Evolutionary conservation across 2,113 vertebrate species (phyloP).

Genomic region (Phalacrocorax carbo): DNA sequence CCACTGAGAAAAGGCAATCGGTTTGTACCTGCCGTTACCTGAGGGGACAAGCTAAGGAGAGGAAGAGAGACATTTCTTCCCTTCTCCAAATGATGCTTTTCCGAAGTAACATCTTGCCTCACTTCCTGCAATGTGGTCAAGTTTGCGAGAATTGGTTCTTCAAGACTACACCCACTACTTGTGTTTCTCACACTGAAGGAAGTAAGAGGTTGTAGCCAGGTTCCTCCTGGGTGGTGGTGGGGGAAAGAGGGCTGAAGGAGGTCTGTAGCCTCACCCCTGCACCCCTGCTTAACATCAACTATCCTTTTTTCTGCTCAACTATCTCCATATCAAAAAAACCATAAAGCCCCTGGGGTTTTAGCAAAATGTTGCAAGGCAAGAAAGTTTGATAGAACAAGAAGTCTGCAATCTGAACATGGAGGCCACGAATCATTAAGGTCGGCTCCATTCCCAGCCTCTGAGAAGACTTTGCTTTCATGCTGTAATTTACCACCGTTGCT

Average conservation of each 20-base stretch:
- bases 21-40: background rate
- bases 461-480: background rate
- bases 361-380: background rate
- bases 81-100: background rate
- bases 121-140: background rate
- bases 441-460: background rate
- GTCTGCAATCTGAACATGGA: background rate
- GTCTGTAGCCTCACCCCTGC: background rate
- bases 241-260: background rate
- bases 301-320: background rate
- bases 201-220: background rate
- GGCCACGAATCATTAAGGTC: background rate
- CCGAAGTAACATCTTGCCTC: background rate
- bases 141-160: background rate
- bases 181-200: background rate
- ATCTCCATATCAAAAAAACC: background rate
- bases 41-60: background rate
- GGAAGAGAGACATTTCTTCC: background rate
- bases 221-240: background rate
- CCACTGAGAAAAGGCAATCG: background rate
- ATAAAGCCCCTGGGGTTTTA: background rate
- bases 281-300: background rate
- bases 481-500: background rate
- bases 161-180: background rate
- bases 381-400: background rate